These are phyloP conservation scores for Oncorhynchus nerka DNA, from an alignment of 2,113 vertebrate genomes.

Conservation along the genomic window DNA sequence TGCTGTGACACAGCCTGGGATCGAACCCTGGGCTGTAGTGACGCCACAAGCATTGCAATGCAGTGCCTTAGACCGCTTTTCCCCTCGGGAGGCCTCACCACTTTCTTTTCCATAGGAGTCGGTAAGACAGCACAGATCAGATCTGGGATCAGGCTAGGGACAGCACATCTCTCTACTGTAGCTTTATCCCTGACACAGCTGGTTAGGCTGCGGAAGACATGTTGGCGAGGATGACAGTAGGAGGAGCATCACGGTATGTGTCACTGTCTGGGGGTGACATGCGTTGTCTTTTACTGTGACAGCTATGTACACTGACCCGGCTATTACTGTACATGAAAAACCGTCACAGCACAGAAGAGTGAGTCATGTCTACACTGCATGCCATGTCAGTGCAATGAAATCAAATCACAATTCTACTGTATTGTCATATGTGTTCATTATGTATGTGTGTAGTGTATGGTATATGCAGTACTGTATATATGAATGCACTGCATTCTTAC, in stretches of 20 bases:
- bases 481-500: background rate
- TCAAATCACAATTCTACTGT: background rate
- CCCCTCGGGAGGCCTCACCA: no score
- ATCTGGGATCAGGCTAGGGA: no score
- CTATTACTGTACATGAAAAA: no score
- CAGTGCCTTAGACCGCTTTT: no score
- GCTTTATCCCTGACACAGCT: background rate
- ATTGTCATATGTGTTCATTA: no score
- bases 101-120: no score
- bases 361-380: background rate
- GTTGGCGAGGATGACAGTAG: background rate
- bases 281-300: background rate
- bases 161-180: background rate
- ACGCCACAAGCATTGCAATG: no score
- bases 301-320: background rate
- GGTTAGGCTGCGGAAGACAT: background rate
- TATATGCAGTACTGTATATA: background rate
- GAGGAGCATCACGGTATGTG: background rate
- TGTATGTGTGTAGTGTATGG: background rate
- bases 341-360: background rate
- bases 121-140: no score
- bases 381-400: background rate
- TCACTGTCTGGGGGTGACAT: background rate
- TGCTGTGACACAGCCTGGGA: no score
- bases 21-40: no score